Evolutionary conservation across 2,888 invertebrate species (phyloP).

Genomic region (Synergus umbraculus): DNA sequence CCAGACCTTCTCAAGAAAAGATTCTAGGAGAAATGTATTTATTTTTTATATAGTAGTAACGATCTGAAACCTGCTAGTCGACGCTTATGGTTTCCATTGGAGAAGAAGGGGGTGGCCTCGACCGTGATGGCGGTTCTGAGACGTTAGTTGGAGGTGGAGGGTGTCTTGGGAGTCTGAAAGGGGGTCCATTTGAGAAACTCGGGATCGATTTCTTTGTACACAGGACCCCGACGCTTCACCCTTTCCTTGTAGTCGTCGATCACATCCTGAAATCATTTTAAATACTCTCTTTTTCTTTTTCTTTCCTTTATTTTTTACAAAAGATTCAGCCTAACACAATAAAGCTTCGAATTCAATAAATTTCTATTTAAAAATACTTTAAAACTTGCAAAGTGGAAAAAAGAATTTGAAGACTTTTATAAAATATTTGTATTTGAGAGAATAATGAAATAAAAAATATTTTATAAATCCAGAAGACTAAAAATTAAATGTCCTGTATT

Average conservation of each 20-base stretch:
- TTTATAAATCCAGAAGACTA: not conserved
- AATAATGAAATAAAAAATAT: too few species aligned
- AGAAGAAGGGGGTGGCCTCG: not conserved
- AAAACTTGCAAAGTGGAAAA: not conserved
- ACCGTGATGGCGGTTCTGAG: conserved; percentile 42
- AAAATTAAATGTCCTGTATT: not conserved
- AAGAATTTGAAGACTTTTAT: too few species aligned
- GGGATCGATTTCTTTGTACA: conserved; percentile 93
- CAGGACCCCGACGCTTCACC: conserved; percentile 85
- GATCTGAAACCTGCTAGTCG: conserved; percentile 1
- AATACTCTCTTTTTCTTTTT: conserved; percentile 45
- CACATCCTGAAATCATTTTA: conserved; percentile 84
- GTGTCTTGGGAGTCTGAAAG: conserved; percentile 82
- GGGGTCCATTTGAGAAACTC: conserved; percentile 94
- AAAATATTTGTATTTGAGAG: not conserved
- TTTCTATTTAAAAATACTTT: not conserved
- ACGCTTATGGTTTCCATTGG: not conserved
- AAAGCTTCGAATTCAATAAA: conserved; percentile 24
- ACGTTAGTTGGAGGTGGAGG: conserved; percentile 76
- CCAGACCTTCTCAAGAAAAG: not conserved
- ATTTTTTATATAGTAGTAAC: not conserved
- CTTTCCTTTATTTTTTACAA: not conserved
- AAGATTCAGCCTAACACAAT: not conserved
- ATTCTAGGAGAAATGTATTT: not conserved
- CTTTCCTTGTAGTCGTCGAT: conserved; percentile 94